Evolutionary conservation across 2,888 invertebrate species (phyloP).

Genomic region (Halictus ligatus): DNA sequence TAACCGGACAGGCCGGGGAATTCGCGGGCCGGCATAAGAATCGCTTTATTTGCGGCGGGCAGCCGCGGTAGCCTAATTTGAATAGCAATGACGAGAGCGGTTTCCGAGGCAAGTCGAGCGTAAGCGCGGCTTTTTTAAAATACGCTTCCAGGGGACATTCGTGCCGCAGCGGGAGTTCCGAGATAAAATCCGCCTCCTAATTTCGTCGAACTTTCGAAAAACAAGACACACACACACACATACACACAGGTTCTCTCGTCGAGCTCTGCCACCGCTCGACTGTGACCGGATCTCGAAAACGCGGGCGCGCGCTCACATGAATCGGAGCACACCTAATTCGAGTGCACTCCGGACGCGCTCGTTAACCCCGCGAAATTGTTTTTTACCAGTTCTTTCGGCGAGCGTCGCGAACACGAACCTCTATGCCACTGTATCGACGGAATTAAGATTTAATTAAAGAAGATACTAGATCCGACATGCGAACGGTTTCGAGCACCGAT

Average conservation of each 20-base stretch:
- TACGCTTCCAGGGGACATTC: slow-evolving; percentile 40
- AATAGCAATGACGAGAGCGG: slow-evolving; percentile 40
- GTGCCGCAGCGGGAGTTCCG: slow-evolving; percentile 64
- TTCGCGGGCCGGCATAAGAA: slow-evolving; percentile 22
- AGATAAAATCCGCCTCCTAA: slow-evolving; percentile 57
- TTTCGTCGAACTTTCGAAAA: slow-evolving; percentile 55
- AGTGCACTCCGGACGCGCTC: slow-evolving; percentile 2
- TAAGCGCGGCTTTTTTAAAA: slow-evolving; percentile 55
- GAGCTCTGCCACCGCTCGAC: slow-evolving; percentile 25
- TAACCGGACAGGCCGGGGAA: background rate
- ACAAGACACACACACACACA: background rate
- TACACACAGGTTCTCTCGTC: background rate
- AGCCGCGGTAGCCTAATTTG: slow-evolving; percentile 35
- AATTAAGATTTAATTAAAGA: background rate
- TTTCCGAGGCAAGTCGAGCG: slow-evolving; percentile 32
- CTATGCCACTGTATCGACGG: background rate
- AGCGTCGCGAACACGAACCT: background rate
- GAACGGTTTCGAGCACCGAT: background rate
- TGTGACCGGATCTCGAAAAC: slow-evolving; percentile 13
- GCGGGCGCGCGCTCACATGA: background rate
- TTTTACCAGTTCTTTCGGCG: background rate
- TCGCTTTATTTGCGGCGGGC: slow-evolving; percentile 23
- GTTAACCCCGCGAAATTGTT: background rate
- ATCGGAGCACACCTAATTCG: slow-evolving; percentile 12
- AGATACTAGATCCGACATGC: background rate